Base-by-base conservation (phyloP, 2,888 invertebrate genomes). In the Zaprionus lineosus region DNA sequence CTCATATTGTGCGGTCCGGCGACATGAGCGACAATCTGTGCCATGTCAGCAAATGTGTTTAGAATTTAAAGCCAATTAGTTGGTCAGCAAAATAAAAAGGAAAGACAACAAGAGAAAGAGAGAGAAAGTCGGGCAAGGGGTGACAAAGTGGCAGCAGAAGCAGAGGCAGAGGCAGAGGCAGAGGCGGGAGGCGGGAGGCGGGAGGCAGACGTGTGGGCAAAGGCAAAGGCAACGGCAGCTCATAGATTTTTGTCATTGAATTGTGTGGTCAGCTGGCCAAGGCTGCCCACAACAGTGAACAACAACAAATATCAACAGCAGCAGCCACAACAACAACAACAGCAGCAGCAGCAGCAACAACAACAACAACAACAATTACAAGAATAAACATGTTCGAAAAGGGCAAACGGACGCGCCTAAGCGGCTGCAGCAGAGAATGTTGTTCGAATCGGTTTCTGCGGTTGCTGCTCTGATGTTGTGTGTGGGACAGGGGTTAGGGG, bases 51-150 rank as follows among this genome's bases (percentile, higher is more conserved):
- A 63, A 48, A 68, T 53, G 66, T 77, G 69, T 70, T 76, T 76
- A 71, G 70, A 65, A 63, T 81, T 81, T 69, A 64, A 79, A 79
- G 74, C 78, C 78, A 79, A 79, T 79, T 79, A 79, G 78, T 64
- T 71, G 61, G 34, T 46, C 55, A 51, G 50, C 57, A 44, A 57
- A 55, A 46, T 29, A 64, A 33, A 39, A 56, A 31, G 47, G 43
- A 11, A 47, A 15, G 7, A 43, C 53, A 19, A 58, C 36, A 19
- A 41, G 15, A 48, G 29, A 18, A 41, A 12, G 6, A 21, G 9
- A 43, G 34, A 41, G 33, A 7, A 29, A 21, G 7, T 5, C 21
- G 7, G 21, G 4, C 3, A 21, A n/a, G n/a, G n/a, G n/a, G n/a
- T n/a, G 8, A 28, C 5, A 34, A 18, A n/a, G 26, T 21, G 21